phyloP scores from a whole-genome alignment of 2,888 invertebrate species.

The Drosophila picticornis region DNA sequence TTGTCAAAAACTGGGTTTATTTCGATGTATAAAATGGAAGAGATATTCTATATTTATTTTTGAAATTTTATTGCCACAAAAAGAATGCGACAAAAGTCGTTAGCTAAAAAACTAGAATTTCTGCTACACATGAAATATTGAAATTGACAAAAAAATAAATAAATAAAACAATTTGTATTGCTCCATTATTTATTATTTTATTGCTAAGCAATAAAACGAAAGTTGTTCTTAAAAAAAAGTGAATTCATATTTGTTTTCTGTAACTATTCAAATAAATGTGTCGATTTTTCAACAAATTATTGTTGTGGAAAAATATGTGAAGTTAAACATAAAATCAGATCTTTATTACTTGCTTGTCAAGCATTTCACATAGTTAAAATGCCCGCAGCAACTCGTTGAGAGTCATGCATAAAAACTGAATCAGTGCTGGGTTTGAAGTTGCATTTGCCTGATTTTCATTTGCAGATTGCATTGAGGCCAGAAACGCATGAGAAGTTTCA shows the following conservation, averaged over 20 bases:
- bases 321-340: background rate
- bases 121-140: background rate
- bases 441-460: constrained; percentile 50
- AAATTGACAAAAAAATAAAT: background rate
- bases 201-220: background rate
- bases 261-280: background rate
- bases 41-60: background rate
- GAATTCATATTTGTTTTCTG: background rate
- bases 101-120: background rate
- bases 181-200: constrained; percentile 2
- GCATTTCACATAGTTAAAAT: constrained; percentile 5
- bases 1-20: background rate
- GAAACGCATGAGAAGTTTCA: constrained; percentile 50
- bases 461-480: constrained; percentile 21
- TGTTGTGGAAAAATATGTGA: background rate
- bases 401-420: constrained; percentile 46
- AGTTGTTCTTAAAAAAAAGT: background rate
- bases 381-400: constrained; percentile 2
- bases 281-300: background rate
- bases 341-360: background rate
- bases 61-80: background rate
- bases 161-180: background rate
- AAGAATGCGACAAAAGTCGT: background rate
- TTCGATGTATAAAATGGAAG: background rate
- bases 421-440: constrained; percentile 49